Conservation (phyloP, 2,797 vertebrate genomes). For the Kryptolebias ocellatus region DNA sequence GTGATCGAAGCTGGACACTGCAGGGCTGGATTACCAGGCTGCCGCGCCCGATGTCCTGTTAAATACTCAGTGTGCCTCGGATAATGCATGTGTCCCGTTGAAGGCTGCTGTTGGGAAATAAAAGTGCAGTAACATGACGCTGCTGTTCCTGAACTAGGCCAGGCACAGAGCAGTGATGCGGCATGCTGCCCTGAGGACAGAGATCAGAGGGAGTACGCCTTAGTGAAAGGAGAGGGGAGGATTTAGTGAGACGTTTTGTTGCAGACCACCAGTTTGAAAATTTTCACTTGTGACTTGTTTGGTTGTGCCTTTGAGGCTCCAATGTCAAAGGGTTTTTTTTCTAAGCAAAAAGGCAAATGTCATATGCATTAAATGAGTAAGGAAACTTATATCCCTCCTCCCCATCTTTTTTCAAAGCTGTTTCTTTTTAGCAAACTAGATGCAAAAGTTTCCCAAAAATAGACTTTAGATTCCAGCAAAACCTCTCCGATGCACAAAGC, state of each 20-base stretch:
- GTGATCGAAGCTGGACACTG: constrained; percentile 46
- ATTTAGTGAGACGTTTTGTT: constrained; percentile 8
- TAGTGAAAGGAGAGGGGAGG: constrained; percentile 4
- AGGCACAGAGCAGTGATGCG: constrained; percentile 40
- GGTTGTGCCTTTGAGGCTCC: constrained; percentile 23
- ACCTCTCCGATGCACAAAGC: not conserved
- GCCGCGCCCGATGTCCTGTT: constrained; percentile 50
- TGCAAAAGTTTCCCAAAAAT: not conserved
- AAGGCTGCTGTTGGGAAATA: constrained; percentile 58
- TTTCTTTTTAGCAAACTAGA: constrained; percentile 8
- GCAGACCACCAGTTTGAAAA: constrained; percentile 7
- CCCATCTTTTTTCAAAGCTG: no score
- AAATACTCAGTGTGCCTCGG: constrained; percentile 41
- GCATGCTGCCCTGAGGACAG: constrained; percentile 35
- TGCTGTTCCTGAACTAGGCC: constrained; percentile 59
- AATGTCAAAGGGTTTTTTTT: constrained; percentile 2
- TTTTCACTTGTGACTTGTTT: not conserved
- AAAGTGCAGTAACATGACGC: constrained; percentile 55
- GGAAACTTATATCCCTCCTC: not conserved
- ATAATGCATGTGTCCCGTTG: constrained; percentile 48
- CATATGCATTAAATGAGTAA: constrained; percentile 10
- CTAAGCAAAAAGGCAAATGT: not conserved
- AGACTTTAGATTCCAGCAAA: not conserved
- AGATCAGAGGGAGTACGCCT: constrained; percentile 19
- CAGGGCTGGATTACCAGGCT: constrained; percentile 51